Evolutionary conservation across 2,888 invertebrate genomes (phyloP).

Genomic region (Campoletis raptor): DNA sequence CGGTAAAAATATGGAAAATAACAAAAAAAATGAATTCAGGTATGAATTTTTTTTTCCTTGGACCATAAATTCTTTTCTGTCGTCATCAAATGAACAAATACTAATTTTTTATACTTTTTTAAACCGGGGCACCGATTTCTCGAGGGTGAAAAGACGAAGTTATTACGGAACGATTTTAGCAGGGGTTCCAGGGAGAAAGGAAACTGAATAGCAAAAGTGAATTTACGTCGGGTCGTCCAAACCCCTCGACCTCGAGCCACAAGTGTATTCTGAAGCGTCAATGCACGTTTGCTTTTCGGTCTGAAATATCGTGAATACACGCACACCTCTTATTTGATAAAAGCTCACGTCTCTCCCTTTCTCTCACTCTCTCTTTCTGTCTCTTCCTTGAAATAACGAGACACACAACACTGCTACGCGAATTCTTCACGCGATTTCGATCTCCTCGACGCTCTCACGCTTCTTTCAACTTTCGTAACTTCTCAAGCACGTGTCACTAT

Average conservation of each 20-base stretch:
- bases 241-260: conserved; percentile 65
- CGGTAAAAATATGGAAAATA: too few species aligned
- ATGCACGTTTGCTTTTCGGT: conserved; percentile 54
- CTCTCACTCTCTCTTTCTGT: neutral
- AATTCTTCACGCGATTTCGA: conserved; percentile 31
- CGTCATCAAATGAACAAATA: neutral
- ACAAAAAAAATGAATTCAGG: too few species aligned
- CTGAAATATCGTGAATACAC: conserved; percentile 49
- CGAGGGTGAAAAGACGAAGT: neutral
- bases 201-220: conserved; percentile 24
- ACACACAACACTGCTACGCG: neutral
- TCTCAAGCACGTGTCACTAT: conserved; percentile 11
- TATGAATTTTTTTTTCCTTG: neutral
- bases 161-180: neutral
- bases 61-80: neutral
- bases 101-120: neutral
- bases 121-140: neutral
- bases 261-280: conserved; percentile 66
- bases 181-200: conserved; percentile 1
- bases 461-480: neutral
- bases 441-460: neutral
- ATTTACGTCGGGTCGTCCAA: conserved; percentile 22
- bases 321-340: conserved; percentile 40
- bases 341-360: conserved; percentile 1
- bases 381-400: conserved; percentile 6